phyloP scores from a whole-genome alignment of 2,888 invertebrate genomes.

The Pheosia tremula region DNA sequence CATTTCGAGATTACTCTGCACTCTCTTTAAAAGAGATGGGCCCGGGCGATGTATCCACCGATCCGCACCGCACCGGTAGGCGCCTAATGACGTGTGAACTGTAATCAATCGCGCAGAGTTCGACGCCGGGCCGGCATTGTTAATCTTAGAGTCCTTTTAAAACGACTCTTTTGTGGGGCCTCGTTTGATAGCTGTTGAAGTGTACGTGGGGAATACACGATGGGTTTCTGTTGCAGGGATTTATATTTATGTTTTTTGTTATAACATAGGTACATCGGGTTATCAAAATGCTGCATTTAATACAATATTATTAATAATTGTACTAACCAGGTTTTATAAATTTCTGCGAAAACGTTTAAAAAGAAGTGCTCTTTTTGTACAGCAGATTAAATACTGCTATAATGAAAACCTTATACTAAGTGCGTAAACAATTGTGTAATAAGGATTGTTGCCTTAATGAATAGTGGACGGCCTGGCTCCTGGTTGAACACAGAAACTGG shows the following conservation, averaged over 20 bases:
- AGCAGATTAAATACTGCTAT: too few relatives aligned
- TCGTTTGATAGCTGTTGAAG: constrained; percentile 31
- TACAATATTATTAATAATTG: too few relatives aligned
- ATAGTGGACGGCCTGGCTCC: too few relatives aligned
- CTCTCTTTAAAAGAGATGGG: constrained; percentile 45
- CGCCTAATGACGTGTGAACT: constrained; percentile 61
- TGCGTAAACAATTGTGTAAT: too few relatives aligned
- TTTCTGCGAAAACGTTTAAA: too few relatives aligned
- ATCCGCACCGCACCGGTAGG: constrained; percentile 40
- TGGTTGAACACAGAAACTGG: too few relatives aligned
- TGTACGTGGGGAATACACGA: not conserved
- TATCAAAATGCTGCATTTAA: too few relatives aligned
- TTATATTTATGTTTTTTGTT: not conserved
- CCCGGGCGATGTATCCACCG: constrained; percentile 45
- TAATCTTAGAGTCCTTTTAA: constrained; percentile 43
- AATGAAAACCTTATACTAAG: too few relatives aligned
- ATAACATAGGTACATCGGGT: not conserved
- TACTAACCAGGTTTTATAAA: too few relatives aligned
- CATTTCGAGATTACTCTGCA: constrained; percentile 16
- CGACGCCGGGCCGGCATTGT: constrained; percentile 41
- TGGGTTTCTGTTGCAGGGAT: not conserved
- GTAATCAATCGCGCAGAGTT: constrained; percentile 51
- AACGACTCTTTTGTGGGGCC: constrained; percentile 37
- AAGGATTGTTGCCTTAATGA: too few relatives aligned
- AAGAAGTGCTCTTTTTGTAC: too few relatives aligned